Percentiles rank a stretch among this genome's conserved stretches.
Evolutionary conservation across 2,888 invertebrate genomes (phyloP).

Genomic region (Spodoptera picta): DNA sequence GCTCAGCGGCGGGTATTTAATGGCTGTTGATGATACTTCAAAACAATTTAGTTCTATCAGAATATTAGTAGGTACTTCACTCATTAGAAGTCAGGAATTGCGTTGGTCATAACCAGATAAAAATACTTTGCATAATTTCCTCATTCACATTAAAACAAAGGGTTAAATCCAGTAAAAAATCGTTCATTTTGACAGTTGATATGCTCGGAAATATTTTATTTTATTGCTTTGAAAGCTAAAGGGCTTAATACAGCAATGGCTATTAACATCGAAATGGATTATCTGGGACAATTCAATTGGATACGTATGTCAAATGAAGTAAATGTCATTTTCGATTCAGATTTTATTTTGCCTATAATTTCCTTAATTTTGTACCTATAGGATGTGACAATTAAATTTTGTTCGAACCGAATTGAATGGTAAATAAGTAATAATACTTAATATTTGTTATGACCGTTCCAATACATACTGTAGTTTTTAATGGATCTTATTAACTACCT

Average conservation of each 20-base stretch:
- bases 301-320: slow-evolving; percentile 17
- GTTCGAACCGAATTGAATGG: too few relatives aligned
- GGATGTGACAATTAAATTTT: background rate
- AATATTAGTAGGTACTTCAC: slow-evolving; percentile 28
- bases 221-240: slow-evolving; percentile 35
- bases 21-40: slow-evolving; percentile 4
- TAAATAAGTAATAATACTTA: too few relatives aligned
- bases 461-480: too few relatives aligned
- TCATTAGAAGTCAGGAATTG: slow-evolving; percentile 16
- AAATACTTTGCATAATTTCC: slow-evolving; percentile 56
- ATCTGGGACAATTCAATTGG: slow-evolving; percentile 15
- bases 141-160: slow-evolving; percentile 54
- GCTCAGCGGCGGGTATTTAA: too few relatives aligned
- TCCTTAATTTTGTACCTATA: background rate
- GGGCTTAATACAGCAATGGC: slow-evolving; percentile 35
- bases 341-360: background rate
- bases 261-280: slow-evolving; percentile 34
- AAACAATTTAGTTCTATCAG: slow-evolving; percentile 5
- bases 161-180: slow-evolving; percentile 37
- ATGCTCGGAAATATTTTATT: slow-evolving; percentile 40
- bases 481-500: too few relatives aligned
- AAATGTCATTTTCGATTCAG: slow-evolving; percentile 6
- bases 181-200: slow-evolving; percentile 46
- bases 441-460: too few relatives aligned
- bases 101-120: slow-evolving; percentile 36